These are phyloP conservation scores for Phengaris alcon DNA, from an alignment of 2,888 invertebrate genomes.

Conservation along the genomic window DNA sequence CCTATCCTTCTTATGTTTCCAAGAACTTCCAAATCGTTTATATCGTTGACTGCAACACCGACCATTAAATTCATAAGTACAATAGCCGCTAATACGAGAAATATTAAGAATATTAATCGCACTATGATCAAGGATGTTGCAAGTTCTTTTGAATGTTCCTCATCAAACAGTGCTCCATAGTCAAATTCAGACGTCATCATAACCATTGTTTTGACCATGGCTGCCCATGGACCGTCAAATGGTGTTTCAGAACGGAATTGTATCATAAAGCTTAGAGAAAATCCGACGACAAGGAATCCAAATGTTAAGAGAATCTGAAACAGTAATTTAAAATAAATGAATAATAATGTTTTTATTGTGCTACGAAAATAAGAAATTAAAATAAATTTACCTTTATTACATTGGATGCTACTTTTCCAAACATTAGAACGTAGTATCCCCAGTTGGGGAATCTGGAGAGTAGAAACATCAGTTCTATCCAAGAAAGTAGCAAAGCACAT, in stretches of 20 bases:
- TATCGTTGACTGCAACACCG: conserved; percentile 81
- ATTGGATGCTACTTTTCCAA: conserved; percentile 79
- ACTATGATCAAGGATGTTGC: conserved; percentile 66
- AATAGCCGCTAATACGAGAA: conserved; percentile 76
- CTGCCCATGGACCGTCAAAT: conserved; percentile 74
- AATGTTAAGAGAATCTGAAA: conserved; percentile 74
- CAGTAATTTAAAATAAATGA: conserved; percentile 7
- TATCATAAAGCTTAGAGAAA: conserved; percentile 78
- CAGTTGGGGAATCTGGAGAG: conserved; percentile 78
- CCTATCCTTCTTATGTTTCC: conserved; percentile 76
- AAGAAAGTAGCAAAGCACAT: conserved; percentile 72
- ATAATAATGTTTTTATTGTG: not conserved
- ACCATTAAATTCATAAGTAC: conserved; percentile 81
- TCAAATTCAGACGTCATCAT: conserved; percentile 82
- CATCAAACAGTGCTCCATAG: conserved; percentile 70
- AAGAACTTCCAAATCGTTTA: conserved; percentile 76
- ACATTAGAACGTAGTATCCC: conserved; percentile 81
- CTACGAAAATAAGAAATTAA: not conserved
- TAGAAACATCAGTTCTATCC: conserved; percentile 79
- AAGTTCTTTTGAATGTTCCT: conserved; percentile 59
- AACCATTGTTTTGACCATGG: conserved; percentile 77
- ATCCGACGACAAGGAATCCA: conserved; percentile 75
- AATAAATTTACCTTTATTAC: conserved; percentile 67
- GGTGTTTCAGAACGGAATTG: conserved; percentile 73
- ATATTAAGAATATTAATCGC: conserved; percentile 73